Base-by-base conservation (phyloP, 2,113 vertebrate genomes). In the Rhynchomys soricoides region DNA sequence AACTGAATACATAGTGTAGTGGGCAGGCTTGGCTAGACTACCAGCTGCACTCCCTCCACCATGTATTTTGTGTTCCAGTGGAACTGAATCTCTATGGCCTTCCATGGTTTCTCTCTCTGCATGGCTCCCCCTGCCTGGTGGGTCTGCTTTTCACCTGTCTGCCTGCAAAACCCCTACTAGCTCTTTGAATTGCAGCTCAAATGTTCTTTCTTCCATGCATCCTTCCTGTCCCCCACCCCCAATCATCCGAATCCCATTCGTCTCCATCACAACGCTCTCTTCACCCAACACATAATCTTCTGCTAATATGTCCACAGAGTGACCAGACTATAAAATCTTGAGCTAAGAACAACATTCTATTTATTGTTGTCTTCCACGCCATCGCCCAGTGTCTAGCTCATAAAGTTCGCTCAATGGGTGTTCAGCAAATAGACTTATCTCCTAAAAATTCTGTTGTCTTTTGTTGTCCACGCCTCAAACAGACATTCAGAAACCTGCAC, bases 261-360 rank as follows among this genome's bases (percentile, higher is more conserved):
- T 82, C 74, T 89, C 73, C 74, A 79, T 4, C 4, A 29, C 75
- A 57, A n/a, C n/a, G n/a, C 26, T 79, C 70, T 95, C 93, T 95
- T 48, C 79, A 68, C 74, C 34, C 88, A 62, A 94, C 94, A 94
- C 95, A 93, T 82, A 93, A 81, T 93, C 73, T 89, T 94, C 93
- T 85, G 16, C 64, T 96, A 96, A 93, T 68, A 66, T 45, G 31
- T 90, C 73, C 68, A 74, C 45, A 57, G 64, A 92, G 90, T 77
- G 96, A 79, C 45, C 86, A 89, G 81, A 88, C 94, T 89, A 83
- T 90, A 96, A 95, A 96, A 95, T 93, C 52, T 95, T 90, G 71
- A 96, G 88, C 90, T 94, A 96, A 96, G 71, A 96, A 78, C 77
- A 94, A 57, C 86, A 94, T 92, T 97, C 93, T 94, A 91, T 96